Evolutionary conservation across 1,140 invertebrate genomes (phyloP).

Genomic region (Heliconius hermathena): DNA sequence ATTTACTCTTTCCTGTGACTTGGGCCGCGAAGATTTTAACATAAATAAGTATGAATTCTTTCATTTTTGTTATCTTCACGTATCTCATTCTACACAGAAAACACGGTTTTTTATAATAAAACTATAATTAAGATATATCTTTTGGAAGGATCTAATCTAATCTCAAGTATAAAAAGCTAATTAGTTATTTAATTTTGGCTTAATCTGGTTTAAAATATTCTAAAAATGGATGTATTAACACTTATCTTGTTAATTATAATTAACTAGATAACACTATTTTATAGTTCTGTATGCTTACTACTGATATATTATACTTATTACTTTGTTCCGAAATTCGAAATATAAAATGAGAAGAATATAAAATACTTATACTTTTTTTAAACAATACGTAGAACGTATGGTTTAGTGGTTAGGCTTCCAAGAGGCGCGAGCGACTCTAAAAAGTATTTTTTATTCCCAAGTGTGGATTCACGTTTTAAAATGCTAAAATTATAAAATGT

Average conservation of each 20-base stretch:
- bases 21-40: not conserved
- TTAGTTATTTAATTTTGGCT: not conserved
- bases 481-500: too few species aligned
- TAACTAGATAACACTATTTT: not conserved
- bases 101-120: not conserved
- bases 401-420: too few species aligned
- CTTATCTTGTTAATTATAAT: not conserved
- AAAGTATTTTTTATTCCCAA: too few species aligned
- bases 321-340: not conserved
- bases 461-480: too few species aligned
- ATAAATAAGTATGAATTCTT: slow-evolving; percentile 3
- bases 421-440: too few species aligned
- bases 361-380: too few species aligned
- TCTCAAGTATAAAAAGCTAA: not conserved
- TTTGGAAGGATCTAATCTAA: not conserved
- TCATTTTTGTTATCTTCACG: not conserved
- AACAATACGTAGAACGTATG: too few species aligned
- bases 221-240: not conserved
- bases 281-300: not conserved
- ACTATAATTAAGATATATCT: slow-evolving; percentile 2
- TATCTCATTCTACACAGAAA: slow-evolving; percentile 7
- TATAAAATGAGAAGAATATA: too few species aligned
- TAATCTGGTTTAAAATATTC: not conserved
- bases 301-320: too few species aligned
- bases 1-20: slow-evolving; percentile 8